Conservation (phyloP, 2,797 vertebrate genomes). For the Poecilia wingei region DNA sequence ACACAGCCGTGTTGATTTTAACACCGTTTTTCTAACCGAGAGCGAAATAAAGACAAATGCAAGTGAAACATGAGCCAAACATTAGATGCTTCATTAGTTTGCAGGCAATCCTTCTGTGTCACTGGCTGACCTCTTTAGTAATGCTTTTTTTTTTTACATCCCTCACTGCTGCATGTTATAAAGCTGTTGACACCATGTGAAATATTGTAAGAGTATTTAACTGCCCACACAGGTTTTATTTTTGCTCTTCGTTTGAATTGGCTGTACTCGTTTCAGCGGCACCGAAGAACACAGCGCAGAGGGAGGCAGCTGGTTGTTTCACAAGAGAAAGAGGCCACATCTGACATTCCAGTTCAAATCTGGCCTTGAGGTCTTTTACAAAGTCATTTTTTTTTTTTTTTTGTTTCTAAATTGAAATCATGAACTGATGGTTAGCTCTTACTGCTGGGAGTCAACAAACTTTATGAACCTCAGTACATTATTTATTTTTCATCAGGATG, state of each 20-base stretch:
- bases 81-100: constrained; percentile 48
- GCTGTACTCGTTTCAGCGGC: constrained; percentile 23
- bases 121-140: constrained; percentile 37
- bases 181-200: constrained; percentile 32
- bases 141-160: constrained; percentile 38
- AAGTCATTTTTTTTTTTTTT: constrained; percentile 29
- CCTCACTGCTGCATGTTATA: constrained; percentile 25
- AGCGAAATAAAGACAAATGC: constrained; percentile 60
- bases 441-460: constrained; percentile 23
- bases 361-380: constrained; percentile 19
- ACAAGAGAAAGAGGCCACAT: constrained; percentile 17
- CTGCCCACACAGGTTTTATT: constrained; percentile 35
- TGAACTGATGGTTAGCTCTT: constrained; percentile 25
- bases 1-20: constrained; percentile 29
- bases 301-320: constrained; percentile 16
- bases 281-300: constrained; percentile 6
- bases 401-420: constrained; percentile 1
- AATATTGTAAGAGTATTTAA: constrained; percentile 39
- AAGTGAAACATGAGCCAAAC: constrained; percentile 37
- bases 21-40: constrained; percentile 51
- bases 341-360: constrained; percentile 34
- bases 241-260: constrained; percentile 19
- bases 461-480: constrained; percentile 25
- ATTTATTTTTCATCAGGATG: constrained; percentile 26
- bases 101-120: constrained; percentile 35